Evolutionary conservation across 2,888 invertebrate genomes (phyloP).

Genomic region (Agrochola litura): DNA sequence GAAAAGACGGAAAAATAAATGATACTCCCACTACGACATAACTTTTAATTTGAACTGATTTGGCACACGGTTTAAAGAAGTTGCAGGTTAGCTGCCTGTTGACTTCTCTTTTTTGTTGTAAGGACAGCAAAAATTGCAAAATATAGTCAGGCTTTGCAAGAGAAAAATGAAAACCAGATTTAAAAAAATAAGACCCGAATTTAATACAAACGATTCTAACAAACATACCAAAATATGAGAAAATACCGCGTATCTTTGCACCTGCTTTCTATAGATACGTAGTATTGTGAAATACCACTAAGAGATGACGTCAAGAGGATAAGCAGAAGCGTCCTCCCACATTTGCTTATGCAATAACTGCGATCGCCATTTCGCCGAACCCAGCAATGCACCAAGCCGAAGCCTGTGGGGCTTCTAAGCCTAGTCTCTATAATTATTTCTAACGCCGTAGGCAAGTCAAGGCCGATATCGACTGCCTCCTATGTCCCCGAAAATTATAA

Average conservation of each 20-base stretch:
- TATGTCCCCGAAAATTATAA: background rate
- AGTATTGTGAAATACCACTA: background rate
- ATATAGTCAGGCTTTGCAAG: background rate
- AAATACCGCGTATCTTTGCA: background rate
- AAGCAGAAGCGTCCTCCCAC: background rate
- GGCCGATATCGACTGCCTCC: background rate
- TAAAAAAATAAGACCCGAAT: background rate
- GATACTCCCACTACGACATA: background rate
- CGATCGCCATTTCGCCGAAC: slow-evolving; percentile 11
- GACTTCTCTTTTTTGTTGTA: background rate
- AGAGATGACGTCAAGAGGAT: slow-evolving; percentile 16
- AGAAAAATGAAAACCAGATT: background rate
- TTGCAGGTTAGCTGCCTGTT: background rate
- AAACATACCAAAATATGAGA: background rate
- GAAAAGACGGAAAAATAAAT: background rate
- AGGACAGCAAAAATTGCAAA: background rate
- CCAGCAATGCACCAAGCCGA: slow-evolving; percentile 14
- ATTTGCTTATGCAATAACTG: slow-evolving; percentile 6
- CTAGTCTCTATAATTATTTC: slow-evolving; percentile 10
- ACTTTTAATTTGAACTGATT: background rate
- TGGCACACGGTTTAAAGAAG: background rate
- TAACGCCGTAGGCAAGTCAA: background rate
- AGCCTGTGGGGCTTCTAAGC: slow-evolving; percentile 30
- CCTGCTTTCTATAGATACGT: background rate
- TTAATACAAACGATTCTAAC: background rate